Evolutionary conservation across 2,888 invertebrate species (phyloP).

Genomic region (Chrysolina americana): DNA sequence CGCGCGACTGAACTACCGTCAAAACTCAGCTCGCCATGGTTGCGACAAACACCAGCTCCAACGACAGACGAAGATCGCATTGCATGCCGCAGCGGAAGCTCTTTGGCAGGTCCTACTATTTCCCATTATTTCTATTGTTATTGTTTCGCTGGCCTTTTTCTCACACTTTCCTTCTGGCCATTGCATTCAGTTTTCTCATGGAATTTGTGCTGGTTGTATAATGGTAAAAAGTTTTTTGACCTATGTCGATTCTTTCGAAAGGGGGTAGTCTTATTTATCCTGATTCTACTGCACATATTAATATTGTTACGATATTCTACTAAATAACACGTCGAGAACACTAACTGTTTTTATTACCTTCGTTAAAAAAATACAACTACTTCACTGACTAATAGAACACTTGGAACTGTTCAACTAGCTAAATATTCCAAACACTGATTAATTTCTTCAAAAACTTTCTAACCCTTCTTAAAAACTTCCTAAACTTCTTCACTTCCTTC

Average conservation of each 20-base stretch:
- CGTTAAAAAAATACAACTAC: too few species aligned
- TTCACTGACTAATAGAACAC: too few species aligned
- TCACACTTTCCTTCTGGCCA: constrained; percentile 42
- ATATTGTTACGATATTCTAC: too few species aligned
- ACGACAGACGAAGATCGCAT: constrained; percentile 27
- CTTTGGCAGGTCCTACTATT: constrained; percentile 36
- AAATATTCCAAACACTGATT: too few species aligned
- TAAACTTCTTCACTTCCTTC: too few species aligned
- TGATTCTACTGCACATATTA: too few species aligned
- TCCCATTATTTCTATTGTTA: constrained; percentile 39
- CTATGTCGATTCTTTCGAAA: not conserved
- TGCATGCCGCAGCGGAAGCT: constrained; percentile 26
- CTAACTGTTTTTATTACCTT: too few species aligned
- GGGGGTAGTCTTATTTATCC: not conserved
- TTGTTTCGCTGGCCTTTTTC: constrained; percentile 37
- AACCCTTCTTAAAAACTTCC: too few species aligned
- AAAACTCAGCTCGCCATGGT: constrained; percentile 2
- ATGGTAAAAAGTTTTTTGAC: constrained; percentile 22
- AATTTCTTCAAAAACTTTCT: too few species aligned
- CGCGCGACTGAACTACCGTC: constrained; percentile 44
- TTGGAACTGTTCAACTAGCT: too few species aligned
- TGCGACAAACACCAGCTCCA: constrained; percentile 26
- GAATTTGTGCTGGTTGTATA: constrained; percentile 34
- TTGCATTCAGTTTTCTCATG: constrained; percentile 21
- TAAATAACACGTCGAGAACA: too few species aligned